Evolutionary conservation across 1,140 invertebrate species (phyloP).

Genomic region (Nephila pilipes): DNA sequence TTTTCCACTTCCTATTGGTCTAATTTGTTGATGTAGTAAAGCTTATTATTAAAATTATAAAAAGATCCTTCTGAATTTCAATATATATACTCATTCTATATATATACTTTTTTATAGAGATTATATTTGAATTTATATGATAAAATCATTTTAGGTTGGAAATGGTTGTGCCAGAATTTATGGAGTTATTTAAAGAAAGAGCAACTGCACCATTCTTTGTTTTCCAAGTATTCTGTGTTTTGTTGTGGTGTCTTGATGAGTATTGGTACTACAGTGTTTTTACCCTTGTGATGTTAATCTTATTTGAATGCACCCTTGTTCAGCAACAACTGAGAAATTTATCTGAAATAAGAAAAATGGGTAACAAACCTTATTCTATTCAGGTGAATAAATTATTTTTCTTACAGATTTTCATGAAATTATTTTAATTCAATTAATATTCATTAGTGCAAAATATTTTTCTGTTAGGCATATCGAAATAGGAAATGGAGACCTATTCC

Average conservation of each 20-base stretch:
- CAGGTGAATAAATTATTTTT: slow-evolving; percentile 83
- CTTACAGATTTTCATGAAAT: slow-evolving; percentile 43
- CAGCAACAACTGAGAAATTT: slow-evolving; percentile 99
- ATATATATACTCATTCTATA: too few relatives aligned
- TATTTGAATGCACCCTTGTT: slow-evolving; percentile 99
- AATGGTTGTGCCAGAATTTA: slow-evolving; percentile 97
- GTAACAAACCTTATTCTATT: slow-evolving; percentile 96
- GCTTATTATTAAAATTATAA: too few relatives aligned
- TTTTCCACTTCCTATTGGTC: too few relatives aligned
- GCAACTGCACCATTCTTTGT: slow-evolving; percentile 99
- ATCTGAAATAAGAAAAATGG: slow-evolving; percentile 99
- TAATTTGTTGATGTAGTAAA: background rate
- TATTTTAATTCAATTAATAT: background rate
- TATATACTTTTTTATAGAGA: too few relatives aligned
- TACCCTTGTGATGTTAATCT: slow-evolving; percentile 97
- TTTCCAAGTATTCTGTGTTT: slow-evolving; percentile 96
- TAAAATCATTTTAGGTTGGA: slow-evolving; percentile 85
- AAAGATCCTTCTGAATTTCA: too few relatives aligned
- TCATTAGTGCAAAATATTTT: background rate
- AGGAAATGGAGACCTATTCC: slow-evolving; percentile 94
- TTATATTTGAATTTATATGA: background rate
- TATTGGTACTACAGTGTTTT: slow-evolving; percentile 99
- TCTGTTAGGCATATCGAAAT: slow-evolving; percentile 92
- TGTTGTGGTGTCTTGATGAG: slow-evolving; percentile 98
- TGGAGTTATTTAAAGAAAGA: slow-evolving; percentile 97